phyloP scores from a whole-genome alignment of 2,113 vertebrate species.

The Cebus imitator region DNA sequence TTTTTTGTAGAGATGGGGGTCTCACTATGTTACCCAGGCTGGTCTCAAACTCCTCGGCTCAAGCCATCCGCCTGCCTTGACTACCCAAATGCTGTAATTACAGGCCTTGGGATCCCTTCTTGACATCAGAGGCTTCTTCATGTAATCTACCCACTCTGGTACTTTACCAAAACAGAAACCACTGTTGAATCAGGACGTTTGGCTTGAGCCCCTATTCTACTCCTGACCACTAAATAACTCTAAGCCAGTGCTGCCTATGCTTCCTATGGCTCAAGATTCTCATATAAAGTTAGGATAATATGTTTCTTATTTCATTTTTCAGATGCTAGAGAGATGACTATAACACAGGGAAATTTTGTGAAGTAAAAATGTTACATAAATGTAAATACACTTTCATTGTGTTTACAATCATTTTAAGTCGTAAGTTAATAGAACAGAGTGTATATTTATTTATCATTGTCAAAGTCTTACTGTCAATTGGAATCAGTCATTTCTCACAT shows the following conservation, averaged over 20 bases:
- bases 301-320: background rate
- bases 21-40: too few relatives aligned
- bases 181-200: background rate
- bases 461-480: background rate
- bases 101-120: background rate
- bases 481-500: background rate
- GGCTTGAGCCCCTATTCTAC: background rate
- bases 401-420: conserved; percentile 1
- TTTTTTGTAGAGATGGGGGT: too few relatives aligned
- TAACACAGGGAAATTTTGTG: background rate
- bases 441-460: background rate
- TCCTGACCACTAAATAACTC: background rate
- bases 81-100: too few relatives aligned
- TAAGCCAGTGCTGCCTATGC: background rate
- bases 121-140: background rate
- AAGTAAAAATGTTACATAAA: conserved; percentile 28
- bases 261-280: background rate
- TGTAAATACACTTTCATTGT: background rate
- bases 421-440: background rate
- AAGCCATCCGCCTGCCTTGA: too few relatives aligned
- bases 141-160: background rate
- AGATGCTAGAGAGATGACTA: background rate
- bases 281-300: background rate
- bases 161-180: background rate
- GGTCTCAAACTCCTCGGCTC: too few relatives aligned